phyloP scores from a whole-genome alignment of 2,113 vertebrate genomes.

The Scatophagus argus region DNA sequence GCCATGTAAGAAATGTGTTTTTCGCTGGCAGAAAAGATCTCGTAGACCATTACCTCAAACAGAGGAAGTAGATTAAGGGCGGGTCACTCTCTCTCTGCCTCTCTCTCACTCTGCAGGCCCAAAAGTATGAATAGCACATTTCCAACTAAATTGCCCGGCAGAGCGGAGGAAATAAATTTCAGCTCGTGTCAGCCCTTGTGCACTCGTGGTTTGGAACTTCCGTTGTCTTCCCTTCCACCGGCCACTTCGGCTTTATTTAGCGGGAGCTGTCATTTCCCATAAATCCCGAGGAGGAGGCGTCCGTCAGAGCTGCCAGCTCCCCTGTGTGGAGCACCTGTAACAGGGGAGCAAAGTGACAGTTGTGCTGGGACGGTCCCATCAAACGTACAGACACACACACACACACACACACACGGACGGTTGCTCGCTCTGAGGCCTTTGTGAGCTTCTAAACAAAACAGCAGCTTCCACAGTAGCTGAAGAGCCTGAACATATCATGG shows the following conservation, averaged over 20 bases:
- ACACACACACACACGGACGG: conserved; percentile 26
- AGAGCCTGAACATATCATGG: conserved; percentile 14
- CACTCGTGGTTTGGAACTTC: conserved; percentile 55
- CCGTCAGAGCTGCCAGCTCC: conserved; percentile 78
- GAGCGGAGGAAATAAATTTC: conserved; percentile 64
- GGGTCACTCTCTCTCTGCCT: conserved; percentile 10
- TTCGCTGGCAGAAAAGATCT: conserved; percentile 62
- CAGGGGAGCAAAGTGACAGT: conserved; percentile 73
- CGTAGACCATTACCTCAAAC: conserved; percentile 72
- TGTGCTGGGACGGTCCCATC: conserved; percentile 68
- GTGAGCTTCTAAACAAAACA: neutral
- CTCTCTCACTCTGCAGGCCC: conserved; percentile 7
- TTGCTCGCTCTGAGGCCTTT: conserved; percentile 32
- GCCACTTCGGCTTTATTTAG: conserved; percentile 72
- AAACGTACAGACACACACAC: conserved; percentile 26
- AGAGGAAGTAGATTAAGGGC: conserved; percentile 68
- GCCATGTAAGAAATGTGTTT: conserved; percentile 82
- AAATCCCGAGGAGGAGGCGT: conserved; percentile 76
- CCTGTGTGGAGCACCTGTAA: conserved; percentile 77
- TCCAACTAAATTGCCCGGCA: conserved; percentile 58
- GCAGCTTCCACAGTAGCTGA: conserved; percentile 3
- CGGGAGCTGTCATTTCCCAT: conserved; percentile 77
- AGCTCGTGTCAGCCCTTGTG: conserved; percentile 64
- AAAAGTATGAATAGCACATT: conserved; percentile 66
- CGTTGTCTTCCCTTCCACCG: conserved; percentile 57